Conservation (phyloP, 92 coral and sea anemone genomes). For the Isaurus tuberculatus region DNA sequence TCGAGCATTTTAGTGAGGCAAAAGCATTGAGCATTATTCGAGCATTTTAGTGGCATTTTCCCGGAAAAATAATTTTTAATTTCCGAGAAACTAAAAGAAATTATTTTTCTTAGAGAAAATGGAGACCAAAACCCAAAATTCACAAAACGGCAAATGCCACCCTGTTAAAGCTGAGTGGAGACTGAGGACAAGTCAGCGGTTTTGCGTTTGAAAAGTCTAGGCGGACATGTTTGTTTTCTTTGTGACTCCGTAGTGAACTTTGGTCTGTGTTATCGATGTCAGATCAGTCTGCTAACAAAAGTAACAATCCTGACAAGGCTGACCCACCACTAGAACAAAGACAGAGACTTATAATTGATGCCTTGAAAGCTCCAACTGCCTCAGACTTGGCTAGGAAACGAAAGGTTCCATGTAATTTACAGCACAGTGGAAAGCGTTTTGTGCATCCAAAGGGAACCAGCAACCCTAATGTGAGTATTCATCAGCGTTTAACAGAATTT, state of each 20-base stretch:
- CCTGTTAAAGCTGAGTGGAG: constrained; percentile 33
- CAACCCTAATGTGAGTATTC: constrained; percentile 52
- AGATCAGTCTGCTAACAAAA: constrained; percentile 49
- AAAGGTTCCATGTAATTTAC: constrained; percentile 58
- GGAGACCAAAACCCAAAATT: no score
- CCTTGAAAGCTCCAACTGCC: constrained; percentile 55
- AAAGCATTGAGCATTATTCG: no score
- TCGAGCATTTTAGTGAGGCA: no score
- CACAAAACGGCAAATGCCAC: neutral
- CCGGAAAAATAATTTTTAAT: no score
- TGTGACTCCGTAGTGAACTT: constrained; percentile 9
- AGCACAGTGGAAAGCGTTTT: constrained; percentile 52
- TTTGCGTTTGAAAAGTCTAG: constrained; percentile 15
- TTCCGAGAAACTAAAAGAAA: no score
- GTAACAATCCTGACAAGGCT: no score
- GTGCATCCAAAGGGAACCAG: constrained; percentile 52
- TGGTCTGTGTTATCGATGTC: constrained; percentile 14
- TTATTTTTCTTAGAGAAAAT: no score
- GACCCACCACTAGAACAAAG: neutral
- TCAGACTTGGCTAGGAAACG: constrained; percentile 68
- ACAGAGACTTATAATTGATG: constrained; percentile 50
- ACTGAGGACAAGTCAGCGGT: constrained; percentile 29
- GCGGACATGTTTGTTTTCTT: constrained; percentile 21
- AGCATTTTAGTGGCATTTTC: no score
- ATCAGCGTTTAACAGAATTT: constrained; percentile 50